phyloP scores from a whole-genome alignment of 1,140 invertebrate genomes.

The Patella vulgata region DNA sequence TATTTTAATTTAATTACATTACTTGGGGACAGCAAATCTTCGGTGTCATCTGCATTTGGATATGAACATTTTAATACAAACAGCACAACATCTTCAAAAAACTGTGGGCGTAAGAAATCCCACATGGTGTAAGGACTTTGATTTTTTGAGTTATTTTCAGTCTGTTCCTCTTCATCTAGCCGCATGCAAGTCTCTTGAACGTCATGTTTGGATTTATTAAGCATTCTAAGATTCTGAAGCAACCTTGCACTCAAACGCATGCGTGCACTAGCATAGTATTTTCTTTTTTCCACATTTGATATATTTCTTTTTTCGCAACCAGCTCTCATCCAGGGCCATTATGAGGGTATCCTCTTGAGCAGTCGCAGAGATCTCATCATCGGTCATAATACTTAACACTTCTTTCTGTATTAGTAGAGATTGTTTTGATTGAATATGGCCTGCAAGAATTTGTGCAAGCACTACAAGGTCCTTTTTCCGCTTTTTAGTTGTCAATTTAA shows the following conservation, averaged over 20 bases:
- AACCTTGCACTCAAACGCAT: constrained; percentile 21
- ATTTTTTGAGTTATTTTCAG: too few species aligned
- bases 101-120: constrained; percentile 11
- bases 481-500: too few species aligned
- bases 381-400: too few species aligned
- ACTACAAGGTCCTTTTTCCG: too few species aligned
- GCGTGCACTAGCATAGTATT: constrained; percentile 12
- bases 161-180: too few species aligned
- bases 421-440: too few species aligned
- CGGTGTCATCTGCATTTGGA: constrained; percentile 23
- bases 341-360: constrained; percentile 14
- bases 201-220: not conserved
- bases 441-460: too few species aligned
- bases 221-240: constrained; percentile 3
- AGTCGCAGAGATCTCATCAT: not conserved
- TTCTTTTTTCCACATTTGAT: constrained; percentile 16
- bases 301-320: constrained; percentile 16
- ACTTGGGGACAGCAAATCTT: constrained; percentile 30
- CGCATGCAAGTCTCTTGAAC: too few species aligned
- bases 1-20: constrained; percentile 32
- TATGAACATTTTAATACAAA: constrained; percentile 15
- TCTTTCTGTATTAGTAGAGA: too few species aligned
- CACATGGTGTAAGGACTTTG: constrained; percentile 6
- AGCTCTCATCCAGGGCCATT: constrained; percentile 19
- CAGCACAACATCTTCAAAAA: constrained; percentile 19